phyloP scores from a whole-genome alignment of 2,113 vertebrate species.

The Orientallactaga bullata region DNA sequence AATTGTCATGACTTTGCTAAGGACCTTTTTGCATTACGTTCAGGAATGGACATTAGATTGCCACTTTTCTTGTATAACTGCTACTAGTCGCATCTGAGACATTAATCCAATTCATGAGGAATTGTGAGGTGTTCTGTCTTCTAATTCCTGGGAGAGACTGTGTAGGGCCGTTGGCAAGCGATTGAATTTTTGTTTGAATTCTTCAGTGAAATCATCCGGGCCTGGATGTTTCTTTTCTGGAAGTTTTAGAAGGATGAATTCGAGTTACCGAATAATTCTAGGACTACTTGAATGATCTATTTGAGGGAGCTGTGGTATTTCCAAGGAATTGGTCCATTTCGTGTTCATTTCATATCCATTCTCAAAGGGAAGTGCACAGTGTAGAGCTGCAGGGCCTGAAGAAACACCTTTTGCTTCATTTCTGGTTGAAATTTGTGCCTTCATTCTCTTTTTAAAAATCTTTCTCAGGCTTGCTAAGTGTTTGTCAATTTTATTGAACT shows the following conservation, averaged over 20 bases:
- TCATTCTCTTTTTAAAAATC: background rate
- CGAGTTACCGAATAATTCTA: background rate
- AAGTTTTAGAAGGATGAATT: conserved; percentile 10
- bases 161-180: background rate
- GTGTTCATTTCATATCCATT: background rate
- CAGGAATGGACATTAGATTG: background rate
- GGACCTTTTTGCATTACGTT: background rate
- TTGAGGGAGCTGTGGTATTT: background rate
- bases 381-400: background rate
- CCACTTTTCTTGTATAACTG: background rate
- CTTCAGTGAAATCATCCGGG: background rate
- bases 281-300: background rate
- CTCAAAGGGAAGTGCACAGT: background rate
- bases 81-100: background rate
- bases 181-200: conserved; percentile 2
- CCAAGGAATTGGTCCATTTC: background rate
- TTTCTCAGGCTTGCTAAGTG: background rate
- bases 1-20: background rate
- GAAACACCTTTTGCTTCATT: background rate
- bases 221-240: background rate
- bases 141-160: background rate
- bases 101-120: background rate
- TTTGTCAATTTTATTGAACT: conserved; percentile 5
- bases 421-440: background rate
- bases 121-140: background rate